phyloP scores from a whole-genome alignment of 2,888 invertebrate species.

The Xestia sexstrigata region DNA sequence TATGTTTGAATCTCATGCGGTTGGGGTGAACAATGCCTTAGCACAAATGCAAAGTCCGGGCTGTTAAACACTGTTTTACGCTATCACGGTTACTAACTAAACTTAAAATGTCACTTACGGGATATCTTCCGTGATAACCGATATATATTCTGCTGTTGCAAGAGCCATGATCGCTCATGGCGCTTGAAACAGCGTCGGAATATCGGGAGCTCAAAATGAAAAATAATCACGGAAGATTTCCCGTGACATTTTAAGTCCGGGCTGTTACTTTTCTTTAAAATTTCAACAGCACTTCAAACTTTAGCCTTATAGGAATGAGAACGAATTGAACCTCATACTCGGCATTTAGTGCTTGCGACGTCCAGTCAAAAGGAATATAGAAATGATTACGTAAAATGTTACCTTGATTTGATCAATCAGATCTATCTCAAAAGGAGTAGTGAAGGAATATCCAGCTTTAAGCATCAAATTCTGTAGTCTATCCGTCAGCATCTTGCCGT shows the following conservation, averaged over 20 bases:
- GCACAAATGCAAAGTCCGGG: neutral
- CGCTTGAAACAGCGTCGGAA: too few relatives aligned
- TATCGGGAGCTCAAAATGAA: too few relatives aligned
- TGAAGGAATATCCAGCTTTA: constrained; percentile 96
- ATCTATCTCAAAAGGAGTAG: constrained; percentile 96
- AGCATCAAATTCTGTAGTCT: constrained; percentile 96
- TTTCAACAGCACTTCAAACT: neutral
- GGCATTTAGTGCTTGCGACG: neutral
- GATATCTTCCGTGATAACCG: too few relatives aligned
- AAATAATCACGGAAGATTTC: too few relatives aligned
- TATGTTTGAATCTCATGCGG: neutral
- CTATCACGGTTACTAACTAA: too few relatives aligned
- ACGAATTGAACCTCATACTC: neutral
- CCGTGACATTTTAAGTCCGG: too few relatives aligned
- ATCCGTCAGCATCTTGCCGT: constrained; percentile 95
- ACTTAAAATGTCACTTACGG: too few relatives aligned
- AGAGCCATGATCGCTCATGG: too few relatives aligned
- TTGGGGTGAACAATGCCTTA: neutral
- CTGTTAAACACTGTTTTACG: too few relatives aligned
- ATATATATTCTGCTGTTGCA: too few relatives aligned
- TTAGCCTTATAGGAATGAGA: neutral
- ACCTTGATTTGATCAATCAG: constrained; percentile 98
- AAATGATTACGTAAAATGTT: constrained; percentile 70
- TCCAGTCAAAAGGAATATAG: neutral
- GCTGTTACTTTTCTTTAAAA: neutral